Base-by-base conservation (phyloP, 2,113 vertebrate species). In the Petrocephalus microphthalmus region DNA sequence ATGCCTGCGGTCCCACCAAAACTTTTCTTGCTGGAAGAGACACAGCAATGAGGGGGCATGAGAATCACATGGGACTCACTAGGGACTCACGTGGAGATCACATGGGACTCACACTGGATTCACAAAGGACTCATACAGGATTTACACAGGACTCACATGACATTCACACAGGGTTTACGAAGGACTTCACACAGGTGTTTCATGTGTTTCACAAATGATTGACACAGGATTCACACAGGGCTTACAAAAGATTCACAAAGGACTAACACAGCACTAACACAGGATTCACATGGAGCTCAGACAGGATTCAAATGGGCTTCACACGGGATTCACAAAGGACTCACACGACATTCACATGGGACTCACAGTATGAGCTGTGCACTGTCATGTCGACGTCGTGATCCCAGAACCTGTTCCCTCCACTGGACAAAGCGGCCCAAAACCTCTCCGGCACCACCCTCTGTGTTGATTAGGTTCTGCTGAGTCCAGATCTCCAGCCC, bases 1-100 rank as follows among this genome's bases (percentile, higher is more conserved):
- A 99, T 99, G 33, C 98, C 98, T 0, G 97, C 98, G n/a, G 97
- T 99, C n/a, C 92, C 95, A 25, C 97, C 97, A 84, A 99, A 99
- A 3, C 92, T 91, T 92, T 96, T 97, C 93, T 95, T 99, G 94
- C 98, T 99, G 20, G 84, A 92, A 54, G 56, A 87, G 33, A 86
- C 54, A 85, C 84, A 60, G 45, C 37, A 22, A 45, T 85, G 25
- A 54, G n/a, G 7, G 25, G 25, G 8, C 4, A 81, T 47, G 33
- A 33, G 71, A 2, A 15, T 78, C 71, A 78, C 29, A 42, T 19
- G 71, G 71, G 71, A 42, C 10, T 67, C 60, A 64, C 8, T 0
- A 0, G 5, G n/a, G 60, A 25, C 25, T 25, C 60, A 64, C n/a
- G 11, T 42, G 42, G 42, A 42, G 42, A 42, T 42, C 42, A 42